phyloP scores from a whole-genome alignment of 2,797 vertebrate species.

The Bovichtus variegatus region DNA sequence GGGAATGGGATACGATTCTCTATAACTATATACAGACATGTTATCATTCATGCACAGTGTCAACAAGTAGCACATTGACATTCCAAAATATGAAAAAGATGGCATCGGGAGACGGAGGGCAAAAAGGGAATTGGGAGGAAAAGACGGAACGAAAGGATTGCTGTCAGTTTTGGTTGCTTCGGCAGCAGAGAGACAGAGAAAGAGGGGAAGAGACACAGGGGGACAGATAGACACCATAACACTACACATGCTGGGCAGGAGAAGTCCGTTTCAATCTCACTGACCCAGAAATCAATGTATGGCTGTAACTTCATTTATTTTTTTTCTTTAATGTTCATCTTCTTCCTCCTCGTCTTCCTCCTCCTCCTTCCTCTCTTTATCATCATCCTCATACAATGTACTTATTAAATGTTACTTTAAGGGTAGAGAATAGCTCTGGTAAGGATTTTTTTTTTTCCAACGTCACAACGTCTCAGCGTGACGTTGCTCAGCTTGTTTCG shows the following conservation, averaged over 20 bases:
- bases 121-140: slow-evolving; percentile 17
- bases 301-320: slow-evolving; percentile 86
- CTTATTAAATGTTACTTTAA: slow-evolving; percentile 52
- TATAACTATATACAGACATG: slow-evolving; percentile 93
- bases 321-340: slow-evolving; percentile 55
- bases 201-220: slow-evolving; percentile 50
- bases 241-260: slow-evolving; percentile 81
- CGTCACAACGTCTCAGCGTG: slow-evolving; percentile 32
- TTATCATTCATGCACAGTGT: slow-evolving; percentile 97
- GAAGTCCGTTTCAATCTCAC: slow-evolving; percentile 74
- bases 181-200: slow-evolving; percentile 55
- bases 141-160: slow-evolving; percentile 45
- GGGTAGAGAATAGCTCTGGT: slow-evolving; percentile 62
- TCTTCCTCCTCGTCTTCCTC: slow-evolving; percentile 32
- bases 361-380: slow-evolving; percentile 32
- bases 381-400: slow-evolving; percentile 26
- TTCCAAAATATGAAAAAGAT: slow-evolving; percentile 89
- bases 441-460: slow-evolving; percentile 33
- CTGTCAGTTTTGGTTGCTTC: slow-evolving; percentile 66
- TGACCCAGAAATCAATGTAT: slow-evolving; percentile 85
- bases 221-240: slow-evolving; percentile 79
- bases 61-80: slow-evolving; percentile 95
- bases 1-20: slow-evolving; percentile 84
- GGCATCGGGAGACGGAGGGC: slow-evolving; percentile 75
- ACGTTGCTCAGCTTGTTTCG: slow-evolving; percentile 38